phyloP scores from a whole-genome alignment of 2,888 invertebrate species.

The Tricholauxania praeusta region DNA sequence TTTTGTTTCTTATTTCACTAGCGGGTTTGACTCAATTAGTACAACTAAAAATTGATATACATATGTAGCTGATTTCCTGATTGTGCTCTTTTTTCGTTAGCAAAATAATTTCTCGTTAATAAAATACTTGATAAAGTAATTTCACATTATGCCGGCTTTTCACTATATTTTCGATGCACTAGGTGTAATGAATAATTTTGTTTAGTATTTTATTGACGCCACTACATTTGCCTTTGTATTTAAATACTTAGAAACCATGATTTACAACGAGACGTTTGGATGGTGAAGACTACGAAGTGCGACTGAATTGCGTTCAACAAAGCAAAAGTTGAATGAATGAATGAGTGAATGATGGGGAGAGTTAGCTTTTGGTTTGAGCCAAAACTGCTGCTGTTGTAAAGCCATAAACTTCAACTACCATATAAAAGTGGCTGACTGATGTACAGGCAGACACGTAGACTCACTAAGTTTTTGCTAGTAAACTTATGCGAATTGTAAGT shows the following conservation, averaged over 20 bases:
- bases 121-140: too few species aligned
- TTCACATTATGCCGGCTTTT: too few species aligned
- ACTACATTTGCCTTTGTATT: too few species aligned
- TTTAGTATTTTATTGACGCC: too few species aligned
- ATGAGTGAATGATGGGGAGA: slow-evolving; percentile 17
- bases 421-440: slow-evolving; percentile 11
- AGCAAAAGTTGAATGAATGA: slow-evolving; percentile 23
- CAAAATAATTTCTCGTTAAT: too few species aligned
- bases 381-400: slow-evolving; percentile 16
- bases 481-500: slow-evolving; percentile 18
- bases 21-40: too few species aligned
- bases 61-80: too few species aligned
- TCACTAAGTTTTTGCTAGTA: background rate
- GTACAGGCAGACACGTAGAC: background rate
- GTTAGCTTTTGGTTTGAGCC: slow-evolving; percentile 5
- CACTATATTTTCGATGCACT: too few species aligned
- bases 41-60: too few species aligned
- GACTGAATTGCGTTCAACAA: slow-evolving; percentile 28
- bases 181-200: too few species aligned
- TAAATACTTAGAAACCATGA: background rate
- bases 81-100: too few species aligned
- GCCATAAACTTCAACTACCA: slow-evolving; percentile 3
- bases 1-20: too few species aligned
- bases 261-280: slow-evolving; percentile 22
- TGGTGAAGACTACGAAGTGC: slow-evolving; percentile 28